Percentiles rank a stretch among this genome's conserved stretches.
Evolutionary conservation across 2,797 vertebrate genomes (phyloP).

Genomic region (Enteromius paludinosus): DNA sequence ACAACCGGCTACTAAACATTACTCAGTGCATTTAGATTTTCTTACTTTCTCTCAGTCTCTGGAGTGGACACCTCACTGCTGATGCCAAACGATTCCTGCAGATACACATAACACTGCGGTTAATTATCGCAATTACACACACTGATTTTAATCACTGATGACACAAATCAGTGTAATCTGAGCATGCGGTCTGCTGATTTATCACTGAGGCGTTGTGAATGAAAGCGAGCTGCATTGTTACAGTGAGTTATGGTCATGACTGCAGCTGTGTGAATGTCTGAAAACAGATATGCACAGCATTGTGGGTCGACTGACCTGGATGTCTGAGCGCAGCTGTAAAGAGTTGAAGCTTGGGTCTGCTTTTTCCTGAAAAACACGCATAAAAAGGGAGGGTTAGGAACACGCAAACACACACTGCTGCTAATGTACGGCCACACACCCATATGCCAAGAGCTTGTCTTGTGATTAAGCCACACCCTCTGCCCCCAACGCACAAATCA

Average conservation of each 20-base stretch:
- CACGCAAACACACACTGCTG: conserved; percentile 5
- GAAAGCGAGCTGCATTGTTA: neutral
- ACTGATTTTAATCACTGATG: neutral
- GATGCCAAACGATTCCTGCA: conserved; percentile 91
- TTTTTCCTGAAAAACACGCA: conserved; percentile 85
- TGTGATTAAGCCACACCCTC: conserved; percentile 16
- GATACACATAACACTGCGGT: conserved; percentile 37
- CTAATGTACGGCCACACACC: conserved; percentile 12
- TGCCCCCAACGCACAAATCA: neutral
- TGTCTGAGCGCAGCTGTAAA: conserved; percentile 90
- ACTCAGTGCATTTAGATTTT: conserved; percentile 48
- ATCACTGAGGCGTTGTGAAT: neutral
- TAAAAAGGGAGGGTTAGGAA: conserved; percentile 24
- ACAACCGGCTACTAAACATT: neutral
- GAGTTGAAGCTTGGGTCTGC: conserved; percentile 86
- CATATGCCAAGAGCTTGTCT: neutral
- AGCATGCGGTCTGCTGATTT: conserved; percentile 21
- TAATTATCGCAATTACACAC: conserved; percentile 17
- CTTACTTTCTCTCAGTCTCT: conserved; percentile 97
- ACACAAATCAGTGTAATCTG: conserved; percentile 12
- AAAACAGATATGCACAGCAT: conserved; percentile 24
- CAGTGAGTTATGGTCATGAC: neutral
- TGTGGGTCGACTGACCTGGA: conserved; percentile 83
- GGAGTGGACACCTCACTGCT: conserved; percentile 91
- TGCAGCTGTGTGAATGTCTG: conserved; percentile 15